These are phyloP conservation scores for Pituophis catenifer DNA, from an alignment of 2,113 vertebrate species.

Conservation along the genomic window DNA sequence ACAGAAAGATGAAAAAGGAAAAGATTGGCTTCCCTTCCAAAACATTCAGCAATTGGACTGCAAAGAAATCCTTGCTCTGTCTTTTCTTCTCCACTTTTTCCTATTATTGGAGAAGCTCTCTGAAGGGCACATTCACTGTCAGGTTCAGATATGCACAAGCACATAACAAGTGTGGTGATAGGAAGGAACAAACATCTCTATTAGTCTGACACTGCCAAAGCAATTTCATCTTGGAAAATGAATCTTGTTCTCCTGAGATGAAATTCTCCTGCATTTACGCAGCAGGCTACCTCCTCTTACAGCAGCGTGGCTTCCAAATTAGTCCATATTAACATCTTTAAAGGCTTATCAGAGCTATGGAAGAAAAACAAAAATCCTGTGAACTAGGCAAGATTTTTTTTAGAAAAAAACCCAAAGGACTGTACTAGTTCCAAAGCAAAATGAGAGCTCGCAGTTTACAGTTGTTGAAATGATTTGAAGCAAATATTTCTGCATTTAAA, in stretches of 20 bases:
- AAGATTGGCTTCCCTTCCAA: not conserved
- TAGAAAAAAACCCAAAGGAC: not conserved
- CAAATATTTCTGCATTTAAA: not conserved
- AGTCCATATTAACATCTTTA: not conserved
- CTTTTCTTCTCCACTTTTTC: fast-evolving
- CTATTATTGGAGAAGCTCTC: fast-evolving
- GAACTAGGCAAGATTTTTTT: not conserved
- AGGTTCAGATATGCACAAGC: not conserved
- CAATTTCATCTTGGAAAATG: not conserved
- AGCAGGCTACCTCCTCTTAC: not conserved
- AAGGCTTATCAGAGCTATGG: not conserved
- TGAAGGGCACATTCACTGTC: fast-evolving
- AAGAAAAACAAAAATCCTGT: not conserved
- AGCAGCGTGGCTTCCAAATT: constrained; percentile 8
- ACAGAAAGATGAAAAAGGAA: constrained; percentile 17
- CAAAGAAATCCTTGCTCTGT: fast-evolving
- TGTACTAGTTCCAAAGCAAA: not conserved
- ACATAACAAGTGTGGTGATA: not conserved
- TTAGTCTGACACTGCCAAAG: constrained; percentile 2
- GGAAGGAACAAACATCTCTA: not conserved
- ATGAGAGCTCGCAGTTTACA: not conserved
- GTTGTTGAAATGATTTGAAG: constrained; percentile 12
- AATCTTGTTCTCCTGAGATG: constrained; percentile 8
- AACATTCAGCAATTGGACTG: not conserved
- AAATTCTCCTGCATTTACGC: constrained; percentile 10